Evolutionary conservation across 64 coral and sea anemone species (phyloP), one percentile per base, ranked within the genome.

Genomic region (Astreopora myriophthalma): DNA sequence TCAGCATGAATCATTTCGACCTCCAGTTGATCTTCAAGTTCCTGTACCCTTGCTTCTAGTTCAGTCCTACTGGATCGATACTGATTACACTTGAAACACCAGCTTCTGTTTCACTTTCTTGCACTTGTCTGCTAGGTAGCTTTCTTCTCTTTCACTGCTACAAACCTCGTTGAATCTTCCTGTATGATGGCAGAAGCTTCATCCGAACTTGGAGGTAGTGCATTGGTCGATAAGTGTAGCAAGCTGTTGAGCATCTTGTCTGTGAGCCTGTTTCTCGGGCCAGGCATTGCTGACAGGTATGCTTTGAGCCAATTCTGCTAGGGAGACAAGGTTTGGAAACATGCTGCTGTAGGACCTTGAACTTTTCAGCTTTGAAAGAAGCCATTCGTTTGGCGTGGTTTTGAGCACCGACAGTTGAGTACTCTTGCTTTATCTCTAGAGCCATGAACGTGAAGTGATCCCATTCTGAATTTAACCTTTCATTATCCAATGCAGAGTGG

Each of bases 201-300:
- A 63, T 62, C 26, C 30, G 80, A 84, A 84, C 55, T 64, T 31
- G 80, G n/a, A 57, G 42, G 42, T 46, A 55, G 80, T 64, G 51
- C 80, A 66, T 65, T 84, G n/a, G n/a, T n/a, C n/a, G n/a, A 13
- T 19, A 61, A 19, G 10, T 61, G 57, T 61, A 61, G 20, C 34
- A 74, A 74, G 35, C 5, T 32, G 1, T 74, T 27, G 0, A 74
- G 19, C 71, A 87, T 87, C 36, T 88, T 60, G 48, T 88, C 86
- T 75, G 27, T 35, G 0, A 88, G 20, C 24, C 42, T 34, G 51
- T 75, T 88, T 75, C 86, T 73, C 69, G 7, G 86, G 86, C 72
- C 71, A 89, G 86, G 49, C 71, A 76, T 69, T 86, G 65, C 64
- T 86, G 34, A 71, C 84, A 86, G 84, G 84, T 71, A 86, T 71